phyloP scores from a whole-genome alignment of 1,140 invertebrate species.

The Ceratosolen fusciceps region DNA sequence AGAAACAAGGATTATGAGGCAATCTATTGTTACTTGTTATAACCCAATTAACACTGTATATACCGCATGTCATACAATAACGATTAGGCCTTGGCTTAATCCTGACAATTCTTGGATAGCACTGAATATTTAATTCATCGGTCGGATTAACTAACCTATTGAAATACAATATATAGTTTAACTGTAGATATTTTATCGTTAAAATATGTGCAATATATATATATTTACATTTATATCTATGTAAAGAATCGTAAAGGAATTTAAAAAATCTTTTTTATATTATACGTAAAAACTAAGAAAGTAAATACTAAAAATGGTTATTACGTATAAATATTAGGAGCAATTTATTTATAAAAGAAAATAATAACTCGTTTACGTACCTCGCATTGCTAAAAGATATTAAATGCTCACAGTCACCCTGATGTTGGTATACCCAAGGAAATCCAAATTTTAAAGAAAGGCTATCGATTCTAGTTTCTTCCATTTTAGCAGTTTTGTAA shows the following conservation, averaged over 20 bases:
- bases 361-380: no score
- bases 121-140: constrained; percentile 67
- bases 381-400: constrained; percentile 82
- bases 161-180: neutral
- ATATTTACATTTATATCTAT: no score
- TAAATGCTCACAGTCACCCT: constrained; percentile 91
- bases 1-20: constrained; percentile 78
- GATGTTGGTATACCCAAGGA: constrained; percentile 88
- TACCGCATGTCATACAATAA: constrained; percentile 74
- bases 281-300: no score
- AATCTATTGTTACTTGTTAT: constrained; percentile 74
- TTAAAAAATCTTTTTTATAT: no score
- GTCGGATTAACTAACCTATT: constrained; percentile 70
- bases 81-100: constrained; percentile 64
- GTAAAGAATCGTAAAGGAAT: no score
- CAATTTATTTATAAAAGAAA: no score
- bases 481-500: constrained; percentile 76
- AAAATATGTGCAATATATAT: no score
- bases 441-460: constrained; percentile 79
- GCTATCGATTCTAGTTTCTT: constrained; percentile 75
- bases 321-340: no score
- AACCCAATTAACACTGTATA: constrained; percentile 74
- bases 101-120: constrained; percentile 73
- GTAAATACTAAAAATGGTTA: no score
- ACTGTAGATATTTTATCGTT: no score